A percentile compares a stretch with the other conserved stretches of the same genome.
phyloP scores from a whole-genome alignment of 2,113 vertebrate species.

The Platichthys flesus region DNA sequence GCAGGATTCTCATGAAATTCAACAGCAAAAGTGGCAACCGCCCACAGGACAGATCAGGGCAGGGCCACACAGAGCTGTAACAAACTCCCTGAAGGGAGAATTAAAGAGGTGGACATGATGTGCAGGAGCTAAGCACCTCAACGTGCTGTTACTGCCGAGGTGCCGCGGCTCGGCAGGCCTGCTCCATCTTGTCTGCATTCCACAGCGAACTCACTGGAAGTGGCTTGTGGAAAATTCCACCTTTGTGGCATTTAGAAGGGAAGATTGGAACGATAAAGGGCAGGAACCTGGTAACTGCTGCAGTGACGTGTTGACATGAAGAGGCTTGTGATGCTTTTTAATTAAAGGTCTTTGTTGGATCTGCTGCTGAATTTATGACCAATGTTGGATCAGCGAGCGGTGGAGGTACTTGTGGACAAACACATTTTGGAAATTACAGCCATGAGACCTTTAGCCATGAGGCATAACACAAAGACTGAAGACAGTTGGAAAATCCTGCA shows the following conservation, averaged over 20 bases:
- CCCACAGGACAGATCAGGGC: constrained; percentile 3
- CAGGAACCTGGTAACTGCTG: constrained; percentile 28
- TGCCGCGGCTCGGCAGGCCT: constrained; percentile 51
- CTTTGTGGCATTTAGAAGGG: constrained; percentile 56
- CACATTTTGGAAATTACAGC: neutral
- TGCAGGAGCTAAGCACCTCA: constrained; percentile 44
- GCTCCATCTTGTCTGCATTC: constrained; percentile 80
- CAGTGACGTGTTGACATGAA: constrained; percentile 14
- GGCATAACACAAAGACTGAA: neutral
- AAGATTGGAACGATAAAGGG: constrained; percentile 55
- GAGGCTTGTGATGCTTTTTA: constrained; percentile 22
- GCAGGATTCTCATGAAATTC: constrained; percentile 13
- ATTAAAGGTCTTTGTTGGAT: constrained; percentile 20
- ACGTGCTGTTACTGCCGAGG: constrained; percentile 49
- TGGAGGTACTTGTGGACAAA: neutral
- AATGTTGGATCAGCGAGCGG: neutral
- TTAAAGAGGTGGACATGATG: constrained; percentile 46
- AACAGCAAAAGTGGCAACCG: constrained; percentile 16
- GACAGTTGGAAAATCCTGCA: neutral
- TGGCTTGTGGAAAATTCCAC: constrained; percentile 80
- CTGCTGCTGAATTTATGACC: neutral
- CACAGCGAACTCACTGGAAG: constrained; percentile 56
- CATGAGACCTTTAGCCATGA: neutral
- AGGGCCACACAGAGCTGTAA: constrained; percentile 16
- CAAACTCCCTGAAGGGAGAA: constrained; percentile 44